phyloP scores from a whole-genome alignment of 2,797 vertebrate genomes.

The Protosalanx chinensis region DNA sequence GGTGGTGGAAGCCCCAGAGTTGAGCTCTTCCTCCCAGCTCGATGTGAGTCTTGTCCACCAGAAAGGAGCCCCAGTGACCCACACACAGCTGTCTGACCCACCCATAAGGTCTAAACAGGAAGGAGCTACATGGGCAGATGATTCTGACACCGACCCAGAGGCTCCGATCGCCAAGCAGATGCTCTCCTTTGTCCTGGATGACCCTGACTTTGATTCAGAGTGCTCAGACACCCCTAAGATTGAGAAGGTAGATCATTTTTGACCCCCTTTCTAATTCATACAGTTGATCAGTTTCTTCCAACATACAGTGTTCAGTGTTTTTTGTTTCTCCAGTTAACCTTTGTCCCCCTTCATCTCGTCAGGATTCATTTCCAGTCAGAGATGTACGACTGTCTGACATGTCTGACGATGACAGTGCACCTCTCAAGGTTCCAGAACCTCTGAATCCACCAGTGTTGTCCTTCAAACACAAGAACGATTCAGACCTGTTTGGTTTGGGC shows the following conservation, averaged over 20 bases:
- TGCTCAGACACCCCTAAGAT: conserved; percentile 78
- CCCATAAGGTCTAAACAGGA: too few species aligned
- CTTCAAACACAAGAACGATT: conserved; percentile 80
- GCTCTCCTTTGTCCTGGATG: conserved; percentile 96
- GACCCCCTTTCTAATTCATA: neutral
- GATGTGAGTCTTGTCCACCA: conserved; percentile 37
- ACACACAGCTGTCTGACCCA: too few species aligned
- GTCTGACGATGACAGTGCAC: conserved; percentile 80
- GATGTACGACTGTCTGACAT: conserved; percentile 85
- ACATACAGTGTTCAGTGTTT: neutral
- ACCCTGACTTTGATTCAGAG: conserved; percentile 94
- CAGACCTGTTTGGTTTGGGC: conserved; percentile 91
- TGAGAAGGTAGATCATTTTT: conserved; percentile 55
- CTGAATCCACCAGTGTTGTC: conserved; percentile 70
- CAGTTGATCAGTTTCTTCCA: neutral
- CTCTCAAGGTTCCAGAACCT: conserved; percentile 60
- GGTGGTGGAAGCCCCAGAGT: conserved; percentile 50
- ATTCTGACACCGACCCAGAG: conserved; percentile 86
- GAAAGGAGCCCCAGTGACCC: too few species aligned
- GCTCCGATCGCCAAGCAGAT: conserved; percentile 87
- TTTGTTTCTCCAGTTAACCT: neutral
- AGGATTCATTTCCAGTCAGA: conserved; percentile 82
- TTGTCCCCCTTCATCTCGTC: conserved; percentile 6
- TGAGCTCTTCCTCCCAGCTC: conserved; percentile 18
- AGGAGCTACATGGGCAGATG: conserved; percentile 61